Percentiles rank a stretch among this genome's conserved stretches.
These are phyloP conservation scores for Xiphophorus couchianus DNA, from an alignment of 2,113 vertebrate species.

Conservation along the genomic window DNA sequence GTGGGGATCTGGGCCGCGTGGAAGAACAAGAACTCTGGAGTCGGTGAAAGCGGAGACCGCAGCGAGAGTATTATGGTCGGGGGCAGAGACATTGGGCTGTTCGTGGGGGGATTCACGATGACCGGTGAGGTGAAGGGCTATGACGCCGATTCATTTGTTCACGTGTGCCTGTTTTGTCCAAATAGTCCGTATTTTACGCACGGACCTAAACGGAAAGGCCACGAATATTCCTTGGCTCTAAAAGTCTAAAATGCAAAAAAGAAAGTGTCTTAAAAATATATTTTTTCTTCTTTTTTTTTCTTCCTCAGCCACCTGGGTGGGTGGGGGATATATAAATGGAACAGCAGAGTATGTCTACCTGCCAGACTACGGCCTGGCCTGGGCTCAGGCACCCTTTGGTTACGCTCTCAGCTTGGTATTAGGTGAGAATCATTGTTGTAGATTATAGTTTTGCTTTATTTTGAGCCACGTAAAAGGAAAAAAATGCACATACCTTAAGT, in stretches of 20 bases:
- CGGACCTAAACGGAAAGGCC: background rate
- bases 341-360: constrained; percentile 97
- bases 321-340: constrained; percentile 98
- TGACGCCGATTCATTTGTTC: background rate
- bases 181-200: background rate
- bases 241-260: background rate
- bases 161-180: background rate
- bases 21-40: constrained; percentile 92
- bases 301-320: constrained; percentile 94
- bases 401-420: constrained; percentile 94
- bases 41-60: constrained; percentile 74
- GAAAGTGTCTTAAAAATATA: background rate
- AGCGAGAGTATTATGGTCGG: constrained; percentile 96
- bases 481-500: too few relatives aligned
- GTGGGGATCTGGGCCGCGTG: constrained; percentile 99
- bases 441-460: background rate
- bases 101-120: constrained; percentile 98
- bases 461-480: too few relatives aligned
- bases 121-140: constrained; percentile 84
- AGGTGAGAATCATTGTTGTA: constrained; percentile 78
- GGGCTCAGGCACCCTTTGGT: constrained; percentile 98
- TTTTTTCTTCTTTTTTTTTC: background rate
- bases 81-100: constrained; percentile 93
- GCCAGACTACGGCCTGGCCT: constrained; percentile 90
- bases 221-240: background rate